Evolutionary conservation across 2,797 vertebrate species (phyloP).

Genomic region (Gadopsis marmoratus): DNA sequence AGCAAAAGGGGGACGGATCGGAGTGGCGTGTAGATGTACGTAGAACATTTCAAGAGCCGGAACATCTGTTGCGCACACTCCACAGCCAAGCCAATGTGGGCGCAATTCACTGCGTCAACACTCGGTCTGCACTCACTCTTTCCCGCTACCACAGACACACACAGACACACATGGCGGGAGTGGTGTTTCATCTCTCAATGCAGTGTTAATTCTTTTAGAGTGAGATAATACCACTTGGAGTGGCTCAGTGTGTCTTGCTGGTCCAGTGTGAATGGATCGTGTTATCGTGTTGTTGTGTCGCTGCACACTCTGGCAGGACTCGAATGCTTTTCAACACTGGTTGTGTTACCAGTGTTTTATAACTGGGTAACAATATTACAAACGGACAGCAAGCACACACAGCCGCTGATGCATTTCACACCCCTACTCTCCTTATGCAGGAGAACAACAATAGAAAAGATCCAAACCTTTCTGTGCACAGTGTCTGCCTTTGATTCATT

Average conservation of each 20-base stretch:
- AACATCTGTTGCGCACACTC: conserved; percentile 61
- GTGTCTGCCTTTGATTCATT: conserved; percentile 64
- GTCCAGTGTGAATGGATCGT: conserved; percentile 52
- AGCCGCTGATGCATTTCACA: conserved; percentile 1
- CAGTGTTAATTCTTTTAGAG: conserved; percentile 58
- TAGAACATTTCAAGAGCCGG: conserved; percentile 28
- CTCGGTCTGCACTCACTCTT: conserved; percentile 38
- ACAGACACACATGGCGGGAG: conserved; percentile 15
- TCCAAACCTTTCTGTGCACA: not conserved
- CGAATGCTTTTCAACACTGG: conserved; percentile 70
- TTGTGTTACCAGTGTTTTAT: conserved; percentile 52
- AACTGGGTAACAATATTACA: conserved; percentile 24
- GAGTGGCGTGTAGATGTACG: not conserved
- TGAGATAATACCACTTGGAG: conserved; percentile 65
- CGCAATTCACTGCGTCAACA: conserved; percentile 50
- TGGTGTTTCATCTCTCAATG: conserved; percentile 45
- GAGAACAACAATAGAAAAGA: not conserved
- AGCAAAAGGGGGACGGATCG: conserved; percentile 17
- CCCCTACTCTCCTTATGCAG: not conserved
- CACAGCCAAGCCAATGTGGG: not conserved
- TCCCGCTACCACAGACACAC: conserved; percentile 16
- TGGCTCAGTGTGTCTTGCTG: conserved; percentile 38
- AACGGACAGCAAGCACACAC: conserved; percentile 33
- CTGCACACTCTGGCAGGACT: conserved; percentile 59
- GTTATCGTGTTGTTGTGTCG: conserved; percentile 65